Evolutionary conservation across 2,797 vertebrate genomes (phyloP).

Genomic region (Telmatherina bonti): DNA sequence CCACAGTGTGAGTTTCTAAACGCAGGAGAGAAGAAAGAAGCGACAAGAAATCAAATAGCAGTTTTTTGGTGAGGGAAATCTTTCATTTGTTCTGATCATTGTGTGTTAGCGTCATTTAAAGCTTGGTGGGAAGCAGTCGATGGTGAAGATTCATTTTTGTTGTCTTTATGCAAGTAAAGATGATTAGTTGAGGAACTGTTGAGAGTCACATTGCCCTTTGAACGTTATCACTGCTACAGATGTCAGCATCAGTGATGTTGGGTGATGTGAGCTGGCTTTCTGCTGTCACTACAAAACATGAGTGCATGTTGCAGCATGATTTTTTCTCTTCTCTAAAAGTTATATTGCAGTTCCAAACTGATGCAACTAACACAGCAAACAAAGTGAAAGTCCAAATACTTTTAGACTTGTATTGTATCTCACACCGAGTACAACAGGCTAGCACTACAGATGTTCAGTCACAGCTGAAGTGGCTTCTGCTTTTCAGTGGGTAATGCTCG

Average conservation of each 20-base stretch:
- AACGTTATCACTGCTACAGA: conserved; percentile 29
- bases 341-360: neutral
- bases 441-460: conserved; percentile 45
- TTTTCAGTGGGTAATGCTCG: conserved; percentile 41
- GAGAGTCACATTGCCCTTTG: conserved; percentile 21
- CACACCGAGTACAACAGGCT: conserved; percentile 12
- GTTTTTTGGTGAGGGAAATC: conserved; percentile 3
- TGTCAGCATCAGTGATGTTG: conserved; percentile 9
- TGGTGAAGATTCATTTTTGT: conserved; percentile 18
- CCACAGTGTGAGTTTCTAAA: conserved; percentile 13
- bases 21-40: conserved; percentile 7
- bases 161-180: conserved; percentile 15
- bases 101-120: neutral
- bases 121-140: neutral
- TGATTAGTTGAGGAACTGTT: conserved; percentile 32
- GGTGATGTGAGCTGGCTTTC: conserved; percentile 4
- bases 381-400: neutral
- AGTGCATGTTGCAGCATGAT: neutral
- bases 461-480: conserved; percentile 47
- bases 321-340: neutral
- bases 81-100: conserved; percentile 9
- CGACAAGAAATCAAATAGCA: conserved; percentile 33
- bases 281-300: neutral
- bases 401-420: neutral
- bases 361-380: neutral